Percentiles rank a stretch among this genome's conserved stretches.
Conservation (phyloP, 2,797 vertebrate species). For the Stomatorhinus walkeri region DNA sequence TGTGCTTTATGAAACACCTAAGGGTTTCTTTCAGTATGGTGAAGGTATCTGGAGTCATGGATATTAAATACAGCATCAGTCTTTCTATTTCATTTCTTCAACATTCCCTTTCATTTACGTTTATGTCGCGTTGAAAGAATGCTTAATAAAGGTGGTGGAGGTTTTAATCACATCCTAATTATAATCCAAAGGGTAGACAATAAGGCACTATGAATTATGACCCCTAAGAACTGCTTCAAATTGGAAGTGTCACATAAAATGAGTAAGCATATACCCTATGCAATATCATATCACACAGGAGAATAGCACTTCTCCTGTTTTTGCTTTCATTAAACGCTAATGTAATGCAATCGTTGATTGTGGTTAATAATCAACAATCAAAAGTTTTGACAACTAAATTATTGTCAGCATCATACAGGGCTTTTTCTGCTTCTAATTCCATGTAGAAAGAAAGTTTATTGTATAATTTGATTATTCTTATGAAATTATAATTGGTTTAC, state of each 20-base stretch:
- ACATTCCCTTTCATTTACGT: not conserved
- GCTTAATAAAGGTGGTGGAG: not conserved
- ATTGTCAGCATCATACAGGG: not conserved
- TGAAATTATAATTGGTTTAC: conserved; percentile 26
- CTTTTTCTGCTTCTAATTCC: not conserved
- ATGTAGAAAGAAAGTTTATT: conserved; percentile 26
- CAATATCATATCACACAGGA: not conserved
- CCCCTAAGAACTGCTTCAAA: not conserved
- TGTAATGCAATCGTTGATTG: not conserved
- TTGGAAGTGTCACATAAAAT: not conserved
- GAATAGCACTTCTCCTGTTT: not conserved
- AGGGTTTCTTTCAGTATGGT: not conserved
- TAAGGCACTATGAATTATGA: not conserved
- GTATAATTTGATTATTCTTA: conserved; percentile 7
- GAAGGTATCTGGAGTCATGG: not conserved
- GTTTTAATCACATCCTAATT: not conserved
- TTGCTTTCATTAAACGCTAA: not conserved
- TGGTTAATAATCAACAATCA: not conserved
- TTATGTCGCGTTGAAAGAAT: not conserved
- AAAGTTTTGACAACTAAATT: conserved; percentile 8
- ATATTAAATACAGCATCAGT: not conserved
- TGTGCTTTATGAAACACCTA: not conserved
- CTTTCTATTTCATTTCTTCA: not conserved
- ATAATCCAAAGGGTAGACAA: not conserved
- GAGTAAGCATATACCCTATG: not conserved